These are phyloP conservation scores for Euspilapteryx auroguttella DNA, from an alignment of 2,888 invertebrate species.

Conservation along the genomic window DNA sequence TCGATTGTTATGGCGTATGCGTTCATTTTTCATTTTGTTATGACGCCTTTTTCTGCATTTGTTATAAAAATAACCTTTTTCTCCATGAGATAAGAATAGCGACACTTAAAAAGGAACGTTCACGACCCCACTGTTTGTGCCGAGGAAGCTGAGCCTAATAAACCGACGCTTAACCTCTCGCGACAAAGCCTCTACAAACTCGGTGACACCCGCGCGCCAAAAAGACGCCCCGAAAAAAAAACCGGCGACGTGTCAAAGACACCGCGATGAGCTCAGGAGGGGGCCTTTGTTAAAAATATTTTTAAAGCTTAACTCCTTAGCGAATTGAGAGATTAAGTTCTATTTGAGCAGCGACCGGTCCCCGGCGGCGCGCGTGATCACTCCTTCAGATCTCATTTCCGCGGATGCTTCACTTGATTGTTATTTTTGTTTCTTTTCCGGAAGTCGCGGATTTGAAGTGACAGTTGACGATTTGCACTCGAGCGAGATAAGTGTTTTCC, in stretches of 20 bases:
- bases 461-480: conserved; percentile 56
- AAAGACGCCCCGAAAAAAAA: conserved; percentile 51
- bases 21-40: background rate
- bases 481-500: conserved; percentile 56
- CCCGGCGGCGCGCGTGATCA: conserved; percentile 57
- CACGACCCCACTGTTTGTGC: conserved; percentile 43
- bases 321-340: conserved; percentile 62
- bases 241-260: conserved; percentile 58
- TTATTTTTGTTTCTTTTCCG: conserved; percentile 53
- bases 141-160: conserved; percentile 54
- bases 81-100: too few species aligned
- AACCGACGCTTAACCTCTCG: conserved; percentile 56
- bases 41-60: too few species aligned
- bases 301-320: conserved; percentile 63
- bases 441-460: conserved; percentile 48
- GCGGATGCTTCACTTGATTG: conserved; percentile 57
- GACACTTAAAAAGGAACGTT: too few species aligned
- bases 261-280: conserved; percentile 40
- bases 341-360: conserved; percentile 66
- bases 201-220: conserved; percentile 54
- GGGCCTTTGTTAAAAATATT: conserved; percentile 57
- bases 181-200: conserved; percentile 59
- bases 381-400: conserved; percentile 59
- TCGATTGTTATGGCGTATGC: conserved; percentile 24
- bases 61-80: too few species aligned